Percentiles rank a stretch among this genome's conserved stretches.
Conservation (phyloP, 2,797 vertebrate species). For the Propithecus deckenii region DNA sequence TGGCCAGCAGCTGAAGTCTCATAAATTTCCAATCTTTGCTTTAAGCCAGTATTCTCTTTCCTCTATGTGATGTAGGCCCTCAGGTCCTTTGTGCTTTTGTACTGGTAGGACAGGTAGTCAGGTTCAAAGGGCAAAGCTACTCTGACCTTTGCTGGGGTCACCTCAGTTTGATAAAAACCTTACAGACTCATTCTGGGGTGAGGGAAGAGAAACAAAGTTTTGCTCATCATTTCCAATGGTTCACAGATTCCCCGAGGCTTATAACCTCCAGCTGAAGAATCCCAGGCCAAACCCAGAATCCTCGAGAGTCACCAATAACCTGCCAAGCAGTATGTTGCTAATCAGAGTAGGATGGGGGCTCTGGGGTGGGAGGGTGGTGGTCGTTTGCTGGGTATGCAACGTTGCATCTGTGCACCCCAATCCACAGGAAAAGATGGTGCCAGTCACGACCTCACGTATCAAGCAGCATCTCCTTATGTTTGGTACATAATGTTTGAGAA, state of each 20-base stretch:
- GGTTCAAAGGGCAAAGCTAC: background rate
- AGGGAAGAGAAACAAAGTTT: background rate
- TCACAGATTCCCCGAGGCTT: background rate
- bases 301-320: background rate
- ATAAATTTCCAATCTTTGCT: background rate
- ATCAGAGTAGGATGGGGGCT: background rate
- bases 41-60: background rate
- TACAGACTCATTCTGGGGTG: background rate
- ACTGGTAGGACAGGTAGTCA: background rate
- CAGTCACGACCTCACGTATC: background rate
- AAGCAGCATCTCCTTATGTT: background rate
- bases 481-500: background rate
- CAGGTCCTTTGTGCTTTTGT: background rate
- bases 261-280: background rate
- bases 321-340: no score
- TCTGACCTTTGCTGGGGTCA: background rate
- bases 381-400: background rate
- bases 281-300: background rate
- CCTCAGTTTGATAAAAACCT: background rate
- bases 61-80: background rate
- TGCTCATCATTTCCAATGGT: background rate
- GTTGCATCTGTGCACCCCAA: background rate
- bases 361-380: accelerated
- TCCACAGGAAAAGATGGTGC: background rate
- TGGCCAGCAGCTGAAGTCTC: no score